Evolutionary conservation across 2,113 vertebrate species (phyloP).

Genomic region (Spilogale gracilis): DNA sequence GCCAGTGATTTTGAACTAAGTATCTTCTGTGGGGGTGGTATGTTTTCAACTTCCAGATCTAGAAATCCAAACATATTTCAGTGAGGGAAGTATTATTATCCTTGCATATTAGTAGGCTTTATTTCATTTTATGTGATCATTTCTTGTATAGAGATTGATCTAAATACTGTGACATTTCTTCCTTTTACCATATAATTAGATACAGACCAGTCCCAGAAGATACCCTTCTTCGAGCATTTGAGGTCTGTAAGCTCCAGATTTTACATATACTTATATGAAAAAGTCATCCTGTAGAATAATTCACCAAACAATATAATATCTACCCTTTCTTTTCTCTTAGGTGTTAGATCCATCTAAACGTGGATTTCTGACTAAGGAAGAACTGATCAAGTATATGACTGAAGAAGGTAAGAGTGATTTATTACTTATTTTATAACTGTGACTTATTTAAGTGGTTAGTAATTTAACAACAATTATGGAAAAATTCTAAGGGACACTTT

Average conservation of each 20-base stretch:
- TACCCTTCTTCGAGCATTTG: slow-evolving; percentile 93
- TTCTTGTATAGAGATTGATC: slow-evolving; percentile 35
- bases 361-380: slow-evolving; percentile 92
- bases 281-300: slow-evolving; percentile 39
- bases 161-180: slow-evolving; percentile 57
- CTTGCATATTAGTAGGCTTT: background rate
- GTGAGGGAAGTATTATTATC: background rate
- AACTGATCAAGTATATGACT: slow-evolving; percentile 93
- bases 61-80: slow-evolving; percentile 47
- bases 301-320: background rate
- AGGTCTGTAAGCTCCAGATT: slow-evolving; percentile 88
- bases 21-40: background rate
- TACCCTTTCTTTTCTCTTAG: slow-evolving; percentile 84
- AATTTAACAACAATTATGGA: background rate
- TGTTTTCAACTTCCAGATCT: background rate
- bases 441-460: background rate
- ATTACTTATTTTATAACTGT: background rate
- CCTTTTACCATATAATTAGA: slow-evolving; percentile 85
- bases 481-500: background rate
- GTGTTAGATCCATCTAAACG: slow-evolving; percentile 93
- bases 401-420: slow-evolving; percentile 91
- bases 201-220: slow-evolving; percentile 93
- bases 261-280: slow-evolving; percentile 24
- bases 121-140: slow-evolving; percentile 1
- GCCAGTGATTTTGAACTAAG: background rate